Conservation (phyloP, 1,140 invertebrate genomes). For the Sinella curviseta region DNA sequence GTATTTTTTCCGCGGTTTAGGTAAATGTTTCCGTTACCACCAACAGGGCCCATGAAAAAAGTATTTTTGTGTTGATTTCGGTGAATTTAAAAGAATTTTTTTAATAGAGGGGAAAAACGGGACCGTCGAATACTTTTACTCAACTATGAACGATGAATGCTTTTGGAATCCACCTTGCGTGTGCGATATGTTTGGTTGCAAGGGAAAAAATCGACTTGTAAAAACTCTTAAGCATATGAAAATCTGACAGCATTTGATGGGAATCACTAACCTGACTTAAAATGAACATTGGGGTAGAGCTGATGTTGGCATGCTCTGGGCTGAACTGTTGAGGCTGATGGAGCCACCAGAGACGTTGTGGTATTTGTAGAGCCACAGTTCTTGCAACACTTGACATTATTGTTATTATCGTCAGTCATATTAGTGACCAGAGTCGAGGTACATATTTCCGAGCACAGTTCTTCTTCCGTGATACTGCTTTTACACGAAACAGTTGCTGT, state of each 20-base stretch:
- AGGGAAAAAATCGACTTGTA: too few species aligned
- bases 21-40: conserved; percentile 6
- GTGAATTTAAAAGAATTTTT: too few species aligned
- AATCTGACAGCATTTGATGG: too few species aligned
- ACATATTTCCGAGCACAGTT: background rate
- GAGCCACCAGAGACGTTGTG: background rate
- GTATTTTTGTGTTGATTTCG: too few species aligned
- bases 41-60: too few species aligned
- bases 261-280: conserved; percentile 46
- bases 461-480: background rate
- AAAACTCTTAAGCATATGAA: too few species aligned
- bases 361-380: conserved; percentile 25
- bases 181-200: too few species aligned
- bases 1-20: background rate
- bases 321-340: conserved; percentile 11
- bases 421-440: background rate
- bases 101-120: too few species aligned
- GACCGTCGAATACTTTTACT: too few species aligned
- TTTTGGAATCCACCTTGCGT: too few species aligned
- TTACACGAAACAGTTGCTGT: conserved; percentile 34
- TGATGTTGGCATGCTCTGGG: conserved; percentile 45
- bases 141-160: too few species aligned
- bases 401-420: conserved; percentile 9
- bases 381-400: conserved; percentile 32
- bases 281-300: conserved; percentile 37